Evolutionary conservation across 1,140 invertebrate genomes (phyloP), one percentile per base, ranked within the genome.

Genomic region (Dendroctonus ponderosae): DNA sequence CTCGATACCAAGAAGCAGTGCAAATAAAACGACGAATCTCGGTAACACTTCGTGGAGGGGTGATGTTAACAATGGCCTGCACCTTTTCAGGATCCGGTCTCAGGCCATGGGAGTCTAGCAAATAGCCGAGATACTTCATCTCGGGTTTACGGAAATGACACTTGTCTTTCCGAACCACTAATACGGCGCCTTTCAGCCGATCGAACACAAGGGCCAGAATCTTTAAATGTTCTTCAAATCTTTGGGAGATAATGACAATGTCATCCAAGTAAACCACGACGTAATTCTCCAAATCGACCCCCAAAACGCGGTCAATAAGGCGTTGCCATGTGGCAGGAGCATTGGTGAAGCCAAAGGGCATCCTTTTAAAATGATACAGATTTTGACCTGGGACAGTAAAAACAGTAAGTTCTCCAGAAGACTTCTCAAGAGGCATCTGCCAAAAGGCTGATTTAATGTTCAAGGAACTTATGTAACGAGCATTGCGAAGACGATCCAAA

Each of bases 1-100:
- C 53, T 8, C 78, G 60, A 65, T 80, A 81, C 69, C 79, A 83
- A 3, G 74, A 72, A 5, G 77, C 71, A 62, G 82, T 76, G 3
- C 81, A 81, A 7, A 82, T 68, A 61, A 84, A 82, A 52, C 77
- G 61, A 44, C 75, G 40, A 11, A 71, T 44, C 54, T 69, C 63
- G 5, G 9, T 52, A 5, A 67, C 39, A 40, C 5, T 70, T 38
- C 51, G 58, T 43, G 71, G 52, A 37, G 79, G 64, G 44, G 77
- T 6, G 58, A 70, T 5, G 64, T 72, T 69, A 2, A 38, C 15
- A 15, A 81, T 77, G 0, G 76, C 72, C 43, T 72, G 43, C 2
- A 76, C 42, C 62, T 77, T 78, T 4, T 63, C 68, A 12, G 72
- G 65, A 38, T 73, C 73, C 41, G 64, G 42, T 62, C 43, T 43